A percentile compares a stretch with the other conserved stretches of the same genome.
phyloP scores from a whole-genome alignment of 2,888 invertebrate genomes.

The Tetranychus piercei region DNA sequence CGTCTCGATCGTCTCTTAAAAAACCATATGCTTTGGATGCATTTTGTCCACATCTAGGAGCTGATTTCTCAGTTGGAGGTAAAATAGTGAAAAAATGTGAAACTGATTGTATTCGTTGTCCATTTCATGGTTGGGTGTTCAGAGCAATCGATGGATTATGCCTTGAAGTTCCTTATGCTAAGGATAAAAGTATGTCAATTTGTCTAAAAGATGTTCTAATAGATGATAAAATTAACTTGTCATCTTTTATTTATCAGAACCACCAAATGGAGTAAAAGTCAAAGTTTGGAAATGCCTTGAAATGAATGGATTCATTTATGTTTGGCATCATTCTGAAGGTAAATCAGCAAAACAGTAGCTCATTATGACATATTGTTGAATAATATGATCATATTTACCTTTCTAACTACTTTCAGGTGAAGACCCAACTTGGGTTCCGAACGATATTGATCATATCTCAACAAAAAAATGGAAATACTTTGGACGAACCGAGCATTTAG shows the following conservation, averaged over 20 bases:
- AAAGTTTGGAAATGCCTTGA: constrained; percentile 51
- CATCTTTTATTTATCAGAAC: background rate
- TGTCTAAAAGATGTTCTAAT: background rate
- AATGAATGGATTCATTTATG: constrained; percentile 51
- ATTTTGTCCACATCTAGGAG: constrained; percentile 75
- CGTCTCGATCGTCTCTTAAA: constrained; percentile 36
- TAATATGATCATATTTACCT: background rate
- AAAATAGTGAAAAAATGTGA: constrained; percentile 31
- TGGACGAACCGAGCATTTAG: constrained; percentile 56
- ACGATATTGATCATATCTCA: constrained; percentile 40
- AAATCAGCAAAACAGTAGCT: background rate
- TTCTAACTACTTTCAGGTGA: constrained; percentile 26
- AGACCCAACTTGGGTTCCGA: constrained; percentile 49
- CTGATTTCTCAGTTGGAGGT: constrained; percentile 63
- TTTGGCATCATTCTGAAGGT: constrained; percentile 62
- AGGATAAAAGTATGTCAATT: constrained; percentile 24
- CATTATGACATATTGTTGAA: background rate
- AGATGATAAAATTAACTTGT: background rate
- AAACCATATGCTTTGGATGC: constrained; percentile 54
- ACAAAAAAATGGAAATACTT: constrained; percentile 44
- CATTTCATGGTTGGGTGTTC: constrained; percentile 74
- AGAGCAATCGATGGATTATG: constrained; percentile 53
- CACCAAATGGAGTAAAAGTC: constrained; percentile 48
- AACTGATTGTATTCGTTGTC: constrained; percentile 59
- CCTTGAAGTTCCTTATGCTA: constrained; percentile 50